Base-by-base conservation (phyloP, 2,888 invertebrate species). In the Parnassius glacialis region DNA sequence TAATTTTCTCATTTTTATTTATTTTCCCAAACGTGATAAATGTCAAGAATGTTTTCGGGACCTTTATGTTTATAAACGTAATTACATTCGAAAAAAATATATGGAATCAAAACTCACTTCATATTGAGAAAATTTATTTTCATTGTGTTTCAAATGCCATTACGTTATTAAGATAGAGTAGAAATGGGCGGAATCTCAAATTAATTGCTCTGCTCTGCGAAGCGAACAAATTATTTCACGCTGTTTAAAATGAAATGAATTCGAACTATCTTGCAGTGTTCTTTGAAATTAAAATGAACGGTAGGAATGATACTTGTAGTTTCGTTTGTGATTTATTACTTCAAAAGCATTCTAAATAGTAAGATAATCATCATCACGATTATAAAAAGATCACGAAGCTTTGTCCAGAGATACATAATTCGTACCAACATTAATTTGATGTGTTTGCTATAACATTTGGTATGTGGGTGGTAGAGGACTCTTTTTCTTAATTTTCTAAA, bases 241-340 rank as follows among this genome's bases (percentile, higher is more conserved):
- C 52, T 41, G 45, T 59, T 59, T 59, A 52, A 59, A 59, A 52
- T 16, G 59, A 47, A 59, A 59, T 52, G 20, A 59, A 52, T 59
- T 59, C 34, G 34, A 59, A 59, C 59, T 52, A 52, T 59, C 59
- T 59, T 45, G 34, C 43, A 51, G 44, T 12, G 57, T 10, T 50
- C n/a, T 45, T 12, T 45, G 45, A 45, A 45, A n/a, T 45, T 45
- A 45, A n/a, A n/a, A 45, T n/a, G 45, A 12, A 45, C n/a, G 2
- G 3, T 12, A n/a, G n/a, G 12, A 45, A 45, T 45, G 45, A 45
- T n/a, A 45, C 7, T 1, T 3, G n/a, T n/a, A 7, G 10, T 45
- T 45, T 45, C n/a, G n/a, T n/a, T 45, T n/a, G n/a, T n/a, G 7
- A 45, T 45, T 45, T 45, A 12, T n/a, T 45, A n/a, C n/a, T n/a